A percentile compares a stretch with the other conserved stretches of the same genome.
Conservation (phyloP, 2,888 invertebrate genomes). For the Operophtera brumata region DNA sequence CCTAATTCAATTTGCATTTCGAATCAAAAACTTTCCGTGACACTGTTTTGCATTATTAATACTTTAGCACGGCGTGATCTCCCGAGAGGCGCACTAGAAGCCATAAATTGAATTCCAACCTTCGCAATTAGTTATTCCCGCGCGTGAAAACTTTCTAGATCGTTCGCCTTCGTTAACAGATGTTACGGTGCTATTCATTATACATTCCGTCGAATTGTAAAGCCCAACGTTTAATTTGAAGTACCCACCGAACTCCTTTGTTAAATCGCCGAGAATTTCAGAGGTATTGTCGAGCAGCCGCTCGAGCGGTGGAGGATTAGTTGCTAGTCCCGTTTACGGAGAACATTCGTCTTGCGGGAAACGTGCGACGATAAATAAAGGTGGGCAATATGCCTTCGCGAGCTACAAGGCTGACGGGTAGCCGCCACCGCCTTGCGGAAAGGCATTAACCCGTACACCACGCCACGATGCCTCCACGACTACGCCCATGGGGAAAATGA, state of each 20-base stretch:
- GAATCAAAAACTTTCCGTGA: constrained; percentile 80
- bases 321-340: constrained; percentile 58
- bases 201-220: constrained; percentile 80
- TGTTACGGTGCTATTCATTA: constrained; percentile 81
- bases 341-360: constrained; percentile 58
- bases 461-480: constrained; percentile 37
- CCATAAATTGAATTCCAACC: constrained; percentile 80
- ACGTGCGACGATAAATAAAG: constrained; percentile 64
- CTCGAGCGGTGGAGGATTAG: constrained; percentile 61
- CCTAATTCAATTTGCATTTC: constrained; percentile 78
- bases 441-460: constrained; percentile 49
- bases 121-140: constrained; percentile 81
- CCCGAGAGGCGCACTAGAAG: constrained; percentile 77
- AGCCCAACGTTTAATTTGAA: constrained; percentile 80
- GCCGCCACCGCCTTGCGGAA: constrained; percentile 34
- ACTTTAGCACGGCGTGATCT: constrained; percentile 77
- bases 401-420: constrained; percentile 32
- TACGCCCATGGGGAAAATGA: constrained; percentile 43
- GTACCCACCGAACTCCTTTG: constrained; percentile 75
- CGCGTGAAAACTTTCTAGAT: constrained; percentile 81
- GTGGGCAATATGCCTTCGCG: constrained; percentile 52
- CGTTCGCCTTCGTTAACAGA: constrained; percentile 81
- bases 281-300: constrained; percentile 63
- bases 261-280: constrained; percentile 56
- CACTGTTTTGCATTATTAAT: constrained; percentile 82